Evolutionary conservation across 2,797 vertebrate species (phyloP), one percentile per base, ranked within the genome.

Genomic region (Tapera naevia): DNA sequence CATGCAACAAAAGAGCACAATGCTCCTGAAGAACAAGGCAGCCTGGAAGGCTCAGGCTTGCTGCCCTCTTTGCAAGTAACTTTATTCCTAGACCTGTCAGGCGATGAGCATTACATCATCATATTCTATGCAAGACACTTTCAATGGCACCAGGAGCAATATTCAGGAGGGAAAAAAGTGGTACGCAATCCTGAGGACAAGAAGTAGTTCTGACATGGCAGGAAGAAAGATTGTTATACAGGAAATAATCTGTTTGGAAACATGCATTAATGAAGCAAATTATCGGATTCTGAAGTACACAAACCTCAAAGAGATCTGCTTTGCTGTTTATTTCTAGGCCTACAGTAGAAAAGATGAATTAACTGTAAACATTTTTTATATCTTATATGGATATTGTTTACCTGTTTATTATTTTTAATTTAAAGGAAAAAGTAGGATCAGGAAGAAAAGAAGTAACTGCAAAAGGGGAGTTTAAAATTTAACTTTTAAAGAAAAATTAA

Each of bases 161-260:
- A 74, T 9, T 32, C 22, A 43, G 32, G 16, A 72, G 13, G 8
- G 12, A 60, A 74, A 67, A 1, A 23, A 69, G 35, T 7, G 9
- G 19, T 8, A 48, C 5, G 1, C 7, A 18, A 35, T 7, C 89
- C 50, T 73, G 16, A 37, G 22, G 27, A 76, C 50, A 73, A 72
- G 5, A 65, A 80, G 28, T 13, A 61, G 46, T 50, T 57, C 33
- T 37, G 41, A 62, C 9, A 6, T 17, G 66, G 24, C 9, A 80
- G 17, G 15, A 78, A 65, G 28, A 64, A 65, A 64, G 24, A 46
- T 1, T 27, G 11, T 30, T 90, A 81, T 56, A 61, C 51, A 87
- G 24, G 39, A 87, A 88, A 75, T 43, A 33, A 79, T 41, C 13
- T 70, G n/a, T 14, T 17, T 72, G 46, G 27, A 94, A 95, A 60